Conservation (phyloP, 2,797 vertebrate species). For the Gephyroberyx darwinii region DNA sequence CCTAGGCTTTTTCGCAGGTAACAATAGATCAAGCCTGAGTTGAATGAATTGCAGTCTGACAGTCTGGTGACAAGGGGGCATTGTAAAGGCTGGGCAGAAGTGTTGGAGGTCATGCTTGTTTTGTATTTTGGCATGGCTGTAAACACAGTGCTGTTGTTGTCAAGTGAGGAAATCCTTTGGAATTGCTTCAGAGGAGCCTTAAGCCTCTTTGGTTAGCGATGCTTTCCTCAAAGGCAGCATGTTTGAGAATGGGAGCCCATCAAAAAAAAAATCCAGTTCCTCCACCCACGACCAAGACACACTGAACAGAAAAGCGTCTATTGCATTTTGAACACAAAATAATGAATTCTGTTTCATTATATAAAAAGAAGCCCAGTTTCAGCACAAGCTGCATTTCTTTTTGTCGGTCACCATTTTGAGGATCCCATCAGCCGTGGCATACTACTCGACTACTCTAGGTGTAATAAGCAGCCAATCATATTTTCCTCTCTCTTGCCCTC, state of each 20-base stretch:
- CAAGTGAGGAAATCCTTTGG: constrained; percentile 81
- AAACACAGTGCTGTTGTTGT: constrained; percentile 80
- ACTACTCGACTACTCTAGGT: not conserved
- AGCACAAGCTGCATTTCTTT: not conserved
- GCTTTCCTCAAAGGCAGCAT: constrained; percentile 76
- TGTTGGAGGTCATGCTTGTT: constrained; percentile 78
- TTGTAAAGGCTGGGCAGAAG: constrained; percentile 72
- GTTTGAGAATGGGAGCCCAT: constrained; percentile 69
- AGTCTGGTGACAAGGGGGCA: constrained; percentile 77
- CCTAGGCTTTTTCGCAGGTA: constrained; percentile 35
- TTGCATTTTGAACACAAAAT: constrained; percentile 25
- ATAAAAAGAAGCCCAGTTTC: not conserved
- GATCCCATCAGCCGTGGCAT: not conserved
- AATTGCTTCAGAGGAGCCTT: constrained; percentile 82
- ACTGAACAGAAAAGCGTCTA: constrained; percentile 41
- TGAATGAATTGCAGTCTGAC: constrained; percentile 77
- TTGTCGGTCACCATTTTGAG: not conserved
- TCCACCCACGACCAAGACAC: constrained; percentile 62
- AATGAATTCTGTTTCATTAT: constrained; percentile 3
- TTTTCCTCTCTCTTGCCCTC: constrained; percentile 3
- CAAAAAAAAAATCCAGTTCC: constrained; percentile 52
- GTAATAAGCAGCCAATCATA: constrained; percentile 3
- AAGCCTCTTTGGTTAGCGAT: constrained; percentile 80
- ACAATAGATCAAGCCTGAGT: constrained; percentile 64
- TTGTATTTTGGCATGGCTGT: constrained; percentile 77